A percentile compares a stretch with the other conserved stretches of the same genome.
phyloP scores from a whole-genome alignment of 2,797 vertebrate genomes.

The Clarias fuscus region DNA sequence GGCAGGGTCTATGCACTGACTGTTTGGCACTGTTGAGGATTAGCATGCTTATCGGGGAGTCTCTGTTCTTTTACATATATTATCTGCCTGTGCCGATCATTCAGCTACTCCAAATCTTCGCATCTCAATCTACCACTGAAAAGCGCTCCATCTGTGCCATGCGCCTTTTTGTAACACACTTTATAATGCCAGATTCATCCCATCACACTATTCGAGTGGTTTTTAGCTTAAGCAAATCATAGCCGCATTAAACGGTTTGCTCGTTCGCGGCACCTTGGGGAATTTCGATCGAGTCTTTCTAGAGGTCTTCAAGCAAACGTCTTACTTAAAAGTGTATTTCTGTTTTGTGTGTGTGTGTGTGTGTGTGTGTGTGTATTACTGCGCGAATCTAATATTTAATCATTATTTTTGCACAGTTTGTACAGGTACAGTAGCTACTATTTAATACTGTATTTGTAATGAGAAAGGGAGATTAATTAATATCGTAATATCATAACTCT shows the following conservation, averaged over 20 bases:
- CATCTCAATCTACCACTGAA: conserved; percentile 54
- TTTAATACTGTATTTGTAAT: neutral
- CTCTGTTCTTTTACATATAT: conserved; percentile 64
- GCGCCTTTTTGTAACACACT: conserved; percentile 59
- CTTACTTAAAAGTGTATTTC: neutral
- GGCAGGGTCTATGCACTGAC: conserved; percentile 56
- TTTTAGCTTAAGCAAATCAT: conserved; percentile 41
- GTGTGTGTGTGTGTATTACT: neutral
- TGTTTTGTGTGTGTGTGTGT: neutral
- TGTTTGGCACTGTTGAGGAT: conserved; percentile 56
- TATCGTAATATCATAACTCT: neutral
- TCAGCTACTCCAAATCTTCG: conserved; percentile 57
- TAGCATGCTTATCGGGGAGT: conserved; percentile 60
- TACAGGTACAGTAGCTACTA: neutral
- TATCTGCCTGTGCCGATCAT: conserved; percentile 58
- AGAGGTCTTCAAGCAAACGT: conserved; percentile 8
- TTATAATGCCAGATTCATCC: conserved; percentile 56
- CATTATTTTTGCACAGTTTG: neutral
- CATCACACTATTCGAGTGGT: conserved; percentile 43
- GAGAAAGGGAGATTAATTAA: neutral
- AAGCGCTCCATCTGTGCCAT: conserved; percentile 58
- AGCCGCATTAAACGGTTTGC: conserved; percentile 25
- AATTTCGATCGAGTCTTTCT: neutral
- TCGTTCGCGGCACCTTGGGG: conserved; percentile 15
- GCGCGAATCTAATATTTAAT: neutral